Conservation (phyloP, 2,113 vertebrate genomes). For the Lamprotornis superbus region DNA sequence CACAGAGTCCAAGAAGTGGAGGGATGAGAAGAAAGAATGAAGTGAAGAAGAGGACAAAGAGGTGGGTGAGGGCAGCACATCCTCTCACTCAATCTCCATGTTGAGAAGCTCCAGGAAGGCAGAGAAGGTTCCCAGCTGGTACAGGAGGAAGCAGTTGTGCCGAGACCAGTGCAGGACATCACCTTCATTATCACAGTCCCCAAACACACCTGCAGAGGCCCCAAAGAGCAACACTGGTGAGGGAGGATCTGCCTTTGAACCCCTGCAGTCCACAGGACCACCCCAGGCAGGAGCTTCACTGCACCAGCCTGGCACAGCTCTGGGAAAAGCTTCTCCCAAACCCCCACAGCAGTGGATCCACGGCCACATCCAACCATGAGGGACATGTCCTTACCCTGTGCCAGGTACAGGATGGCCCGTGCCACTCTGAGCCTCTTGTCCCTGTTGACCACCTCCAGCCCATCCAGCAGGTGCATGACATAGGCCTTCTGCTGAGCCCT, state of each 20-base stretch:
- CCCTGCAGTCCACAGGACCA: background rate
- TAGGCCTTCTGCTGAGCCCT: slow-evolving; percentile 83
- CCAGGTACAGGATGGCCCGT: slow-evolving; percentile 91
- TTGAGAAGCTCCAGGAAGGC: slow-evolving; percentile 94
- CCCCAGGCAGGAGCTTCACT: background rate
- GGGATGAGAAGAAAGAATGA: background rate
- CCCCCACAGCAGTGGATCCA: fast-evolving
- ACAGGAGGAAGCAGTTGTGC: slow-evolving; percentile 93
- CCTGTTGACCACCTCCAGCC: slow-evolving; percentile 90
- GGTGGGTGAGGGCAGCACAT: fast-evolving
- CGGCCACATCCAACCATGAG: fast-evolving
- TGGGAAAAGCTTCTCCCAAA: background rate
- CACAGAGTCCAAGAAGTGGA: background rate
- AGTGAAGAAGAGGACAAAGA: background rate
- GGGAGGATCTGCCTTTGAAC: background rate
- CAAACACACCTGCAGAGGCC: slow-evolving; percentile 81
- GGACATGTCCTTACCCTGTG: slow-evolving; percentile 80
- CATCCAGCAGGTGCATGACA: slow-evolving; percentile 89
- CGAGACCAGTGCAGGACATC: slow-evolving; percentile 91
- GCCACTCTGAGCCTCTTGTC: slow-evolving; percentile 88
- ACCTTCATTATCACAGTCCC: slow-evolving; percentile 86
- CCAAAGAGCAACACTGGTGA: background rate
- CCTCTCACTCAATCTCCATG: slow-evolving; percentile 93
- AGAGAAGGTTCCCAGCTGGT: slow-evolving; percentile 92
- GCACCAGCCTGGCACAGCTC: background rate